Evolutionary conservation across 1,140 invertebrate genomes (phyloP).

Genomic region (Anadara kagoshimensis): DNA sequence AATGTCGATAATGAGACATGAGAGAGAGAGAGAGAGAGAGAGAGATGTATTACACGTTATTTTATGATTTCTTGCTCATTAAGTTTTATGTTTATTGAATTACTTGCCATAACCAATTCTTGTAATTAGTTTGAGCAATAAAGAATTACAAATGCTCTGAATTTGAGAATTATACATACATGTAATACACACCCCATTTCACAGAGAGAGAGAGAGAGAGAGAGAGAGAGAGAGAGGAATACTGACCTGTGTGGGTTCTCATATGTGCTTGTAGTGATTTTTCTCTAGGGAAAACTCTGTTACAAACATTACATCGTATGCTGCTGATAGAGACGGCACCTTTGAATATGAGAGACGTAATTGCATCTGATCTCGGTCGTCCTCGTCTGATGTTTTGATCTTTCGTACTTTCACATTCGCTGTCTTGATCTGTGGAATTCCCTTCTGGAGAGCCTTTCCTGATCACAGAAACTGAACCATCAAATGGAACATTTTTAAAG

Average conservation of each 20-base stretch:
- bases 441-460: conserved; percentile 45
- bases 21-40: not conserved
- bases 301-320: conserved; percentile 85
- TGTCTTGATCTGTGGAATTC: conserved; percentile 51
- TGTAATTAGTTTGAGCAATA: too few species aligned
- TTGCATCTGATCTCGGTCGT: conserved; percentile 83
- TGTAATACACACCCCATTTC: too few species aligned
- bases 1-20: not conserved
- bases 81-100: too few species aligned
- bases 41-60: too few species aligned
- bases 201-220: too few species aligned
- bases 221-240: not conserved
- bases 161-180: too few species aligned
- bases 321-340: conserved; percentile 82
- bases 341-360: conserved; percentile 83
- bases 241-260: conserved; percentile 85
- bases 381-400: conserved; percentile 72
- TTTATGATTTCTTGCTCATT: too few species aligned
- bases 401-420: conserved; percentile 42
- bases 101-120: too few species aligned
- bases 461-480: not conserved
- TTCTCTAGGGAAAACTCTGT: conserved; percentile 85
- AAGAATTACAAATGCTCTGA: too few species aligned
- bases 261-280: conserved; percentile 88
- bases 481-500: not conserved